Percentiles rank a stretch among this genome's conserved stretches.
phyloP scores from a whole-genome alignment of 2,113 vertebrate species.

The Okapia johnstoni region DNA sequence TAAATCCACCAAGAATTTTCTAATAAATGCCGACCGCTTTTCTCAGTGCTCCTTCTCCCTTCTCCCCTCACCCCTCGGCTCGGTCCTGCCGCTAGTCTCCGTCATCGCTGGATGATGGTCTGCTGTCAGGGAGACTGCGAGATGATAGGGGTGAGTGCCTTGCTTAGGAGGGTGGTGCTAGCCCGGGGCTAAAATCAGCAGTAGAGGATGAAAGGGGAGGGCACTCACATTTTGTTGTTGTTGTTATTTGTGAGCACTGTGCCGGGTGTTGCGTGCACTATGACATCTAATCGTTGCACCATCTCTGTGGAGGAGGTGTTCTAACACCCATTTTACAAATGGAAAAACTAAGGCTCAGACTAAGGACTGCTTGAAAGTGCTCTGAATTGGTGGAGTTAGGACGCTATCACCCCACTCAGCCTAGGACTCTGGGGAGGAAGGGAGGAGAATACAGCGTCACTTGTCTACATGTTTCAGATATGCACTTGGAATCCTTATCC shows the following conservation, averaged over 20 bases:
- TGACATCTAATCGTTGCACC: too few species aligned
- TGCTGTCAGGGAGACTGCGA: neutral
- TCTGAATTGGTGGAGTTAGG: neutral
- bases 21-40: neutral
- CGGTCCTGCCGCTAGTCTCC: neutral
- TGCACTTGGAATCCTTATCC: neutral
- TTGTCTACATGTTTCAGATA: neutral
- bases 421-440: neutral
- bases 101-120: neutral
- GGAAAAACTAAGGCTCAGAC: neutral
- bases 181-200: neutral
- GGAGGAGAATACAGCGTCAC: rapidly evolving
- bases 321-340: neutral
- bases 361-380: neutral
- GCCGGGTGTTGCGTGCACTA: rapidly evolving
- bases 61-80: rapidly evolving
- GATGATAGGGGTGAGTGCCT: neutral
- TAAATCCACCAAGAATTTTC: neutral
- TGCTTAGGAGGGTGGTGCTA: neutral
- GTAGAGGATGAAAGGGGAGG: neutral
- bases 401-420: neutral
- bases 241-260: rapidly evolving
- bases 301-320: neutral
- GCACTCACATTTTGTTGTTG: neutral
- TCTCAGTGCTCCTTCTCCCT: neutral